Conservation (phyloP, 92 coral and sea anemone genomes). For the Bergia sp. region DNA sequence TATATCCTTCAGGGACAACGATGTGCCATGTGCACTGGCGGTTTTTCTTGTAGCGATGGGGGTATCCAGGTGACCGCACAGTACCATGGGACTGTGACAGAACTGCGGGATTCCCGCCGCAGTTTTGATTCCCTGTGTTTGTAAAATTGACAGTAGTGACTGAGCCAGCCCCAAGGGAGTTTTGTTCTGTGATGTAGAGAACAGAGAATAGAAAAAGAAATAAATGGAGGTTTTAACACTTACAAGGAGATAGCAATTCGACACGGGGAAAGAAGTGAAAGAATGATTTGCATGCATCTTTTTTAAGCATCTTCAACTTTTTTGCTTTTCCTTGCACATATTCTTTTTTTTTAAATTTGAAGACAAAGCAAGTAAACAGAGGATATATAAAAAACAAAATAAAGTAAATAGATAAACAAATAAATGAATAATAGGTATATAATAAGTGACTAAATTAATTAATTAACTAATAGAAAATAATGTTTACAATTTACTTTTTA, state of each 20-base stretch:
- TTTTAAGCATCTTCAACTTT: no score
- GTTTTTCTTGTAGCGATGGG: slow-evolving; percentile 68
- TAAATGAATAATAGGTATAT: no score
- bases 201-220: slow-evolving; percentile 6
- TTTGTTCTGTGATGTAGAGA: background rate
- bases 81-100: slow-evolving; percentile 74
- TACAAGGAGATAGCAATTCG: background rate
- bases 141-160: slow-evolving; percentile 47
- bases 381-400: no score
- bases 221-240: background rate
- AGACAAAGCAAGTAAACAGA: no score
- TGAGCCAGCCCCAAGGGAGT: slow-evolving; percentile 36
- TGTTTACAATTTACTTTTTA: no score
- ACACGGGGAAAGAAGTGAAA: background rate
- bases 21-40: slow-evolving; percentile 88
- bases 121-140: slow-evolving; percentile 49
- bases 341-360: no score
- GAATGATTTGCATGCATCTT: no score
- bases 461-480: no score
- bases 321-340: no score
- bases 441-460: no score
- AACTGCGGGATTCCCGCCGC: slow-evolving; percentile 67
- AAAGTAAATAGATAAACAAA: no score
- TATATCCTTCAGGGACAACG: slow-evolving; percentile 87
- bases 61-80: slow-evolving; percentile 92